Conservation (phyloP, 2,113 vertebrate genomes). For the Phainopepla nitens region DNA sequence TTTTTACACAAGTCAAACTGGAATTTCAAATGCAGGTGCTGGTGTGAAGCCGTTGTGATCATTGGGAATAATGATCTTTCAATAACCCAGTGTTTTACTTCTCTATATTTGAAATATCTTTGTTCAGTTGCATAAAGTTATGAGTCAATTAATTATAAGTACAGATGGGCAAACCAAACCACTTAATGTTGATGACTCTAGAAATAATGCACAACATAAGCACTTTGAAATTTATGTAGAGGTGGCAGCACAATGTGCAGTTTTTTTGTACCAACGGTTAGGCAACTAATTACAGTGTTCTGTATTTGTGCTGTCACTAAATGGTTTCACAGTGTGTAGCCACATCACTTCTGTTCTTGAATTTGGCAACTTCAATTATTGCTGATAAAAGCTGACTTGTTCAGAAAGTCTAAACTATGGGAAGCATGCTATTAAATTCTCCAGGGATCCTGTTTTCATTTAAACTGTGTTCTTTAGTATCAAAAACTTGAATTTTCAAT, state of each 20-base stretch:
- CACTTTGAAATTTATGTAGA: not conserved
- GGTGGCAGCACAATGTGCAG: not conserved
- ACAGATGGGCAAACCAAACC: conserved; percentile 8
- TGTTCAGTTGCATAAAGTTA: not conserved
- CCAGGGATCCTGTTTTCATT: conserved; percentile 46
- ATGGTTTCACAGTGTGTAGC: conserved; percentile 25
- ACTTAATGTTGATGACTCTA: not conserved
- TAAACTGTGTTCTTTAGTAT: not conserved
- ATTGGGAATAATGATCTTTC: not conserved
- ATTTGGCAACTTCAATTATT: conserved; percentile 53
- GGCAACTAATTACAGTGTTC: conserved; percentile 28
- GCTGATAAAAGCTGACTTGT: conserved; percentile 50
- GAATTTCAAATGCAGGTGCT: not conserved
- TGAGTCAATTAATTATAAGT: not conserved
- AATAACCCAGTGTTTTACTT: not conserved
- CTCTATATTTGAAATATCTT: not conserved
- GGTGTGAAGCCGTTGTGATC: not conserved
- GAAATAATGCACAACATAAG: conserved; percentile 4
- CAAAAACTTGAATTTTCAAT: not conserved
- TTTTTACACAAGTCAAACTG: not conserved
- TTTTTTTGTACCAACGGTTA: not conserved
- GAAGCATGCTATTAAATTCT: conserved; percentile 38
- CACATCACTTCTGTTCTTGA: conserved; percentile 56
- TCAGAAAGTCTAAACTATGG: conserved; percentile 29
- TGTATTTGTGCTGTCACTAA: conserved; percentile 25